phyloP scores from a whole-genome alignment of 2,888 invertebrate genomes.

The Helicoverpa assulta region DNA sequence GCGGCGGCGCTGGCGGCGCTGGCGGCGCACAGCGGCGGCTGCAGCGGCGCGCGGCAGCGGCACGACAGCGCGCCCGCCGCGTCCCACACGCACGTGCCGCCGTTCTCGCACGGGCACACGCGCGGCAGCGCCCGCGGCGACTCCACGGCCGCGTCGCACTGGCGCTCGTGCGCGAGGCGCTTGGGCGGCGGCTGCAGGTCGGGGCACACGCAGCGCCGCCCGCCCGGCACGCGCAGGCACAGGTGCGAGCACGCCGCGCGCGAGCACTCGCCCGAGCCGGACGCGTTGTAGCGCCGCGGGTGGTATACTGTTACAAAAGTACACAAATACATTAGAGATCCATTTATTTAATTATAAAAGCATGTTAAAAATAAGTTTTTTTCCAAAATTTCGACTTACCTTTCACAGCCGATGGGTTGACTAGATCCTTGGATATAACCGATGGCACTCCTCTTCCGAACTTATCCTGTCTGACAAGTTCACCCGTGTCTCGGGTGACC shows the following conservation, averaged over 20 bases:
- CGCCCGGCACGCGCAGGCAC: constrained; percentile 97
- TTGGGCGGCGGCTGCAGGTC: constrained; percentile 91
- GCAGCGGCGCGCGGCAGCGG: constrained; percentile 91
- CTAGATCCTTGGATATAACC: constrained; percentile 94
- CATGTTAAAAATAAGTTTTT: no score
- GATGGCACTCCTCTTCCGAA: constrained; percentile 98
- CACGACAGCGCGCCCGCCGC: constrained; percentile 91
- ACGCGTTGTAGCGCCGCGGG: constrained; percentile 94
- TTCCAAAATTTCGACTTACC: constrained; percentile 88
- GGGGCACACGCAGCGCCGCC: constrained; percentile 97
- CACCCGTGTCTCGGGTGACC: constrained; percentile 97
- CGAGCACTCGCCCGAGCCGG: constrained; percentile 91
- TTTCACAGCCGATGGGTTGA: constrained; percentile 96
- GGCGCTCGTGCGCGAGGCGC: constrained; percentile 91
- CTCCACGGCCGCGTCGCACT: constrained; percentile 95
- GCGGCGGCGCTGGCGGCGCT: constrained; percentile 89
- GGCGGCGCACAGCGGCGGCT: constrained; percentile 93
- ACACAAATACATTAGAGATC: background rate
- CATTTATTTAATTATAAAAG: no score
- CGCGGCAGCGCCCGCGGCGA: constrained; percentile 93
- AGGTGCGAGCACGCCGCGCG: constrained; percentile 96
- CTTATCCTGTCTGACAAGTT: constrained; percentile 97
- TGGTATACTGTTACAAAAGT: constrained; percentile 92
- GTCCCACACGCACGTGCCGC: constrained; percentile 92
- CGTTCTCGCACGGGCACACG: constrained; percentile 96